phyloP scores from a whole-genome alignment of 2,797 vertebrate species.

The Propithecus perrieri region DNA sequence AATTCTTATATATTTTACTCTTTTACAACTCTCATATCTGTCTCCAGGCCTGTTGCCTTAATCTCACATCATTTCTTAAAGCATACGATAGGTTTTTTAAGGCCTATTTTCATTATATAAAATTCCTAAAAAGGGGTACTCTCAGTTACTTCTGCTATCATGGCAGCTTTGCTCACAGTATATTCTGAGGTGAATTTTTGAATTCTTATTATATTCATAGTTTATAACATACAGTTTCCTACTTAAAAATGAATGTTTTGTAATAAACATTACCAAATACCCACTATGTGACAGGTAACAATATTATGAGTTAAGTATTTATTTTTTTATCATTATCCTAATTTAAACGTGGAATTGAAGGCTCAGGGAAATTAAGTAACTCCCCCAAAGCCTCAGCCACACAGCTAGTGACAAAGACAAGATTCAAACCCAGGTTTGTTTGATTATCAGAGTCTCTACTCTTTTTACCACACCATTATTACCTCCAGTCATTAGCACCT shows the following conservation, averaged over 20 bases:
- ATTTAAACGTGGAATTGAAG: neutral
- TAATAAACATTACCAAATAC: too few relatives aligned
- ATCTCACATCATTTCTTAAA: conserved; percentile 2
- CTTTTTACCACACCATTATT: neutral
- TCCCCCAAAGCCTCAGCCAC: neutral
- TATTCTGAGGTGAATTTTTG: too few relatives aligned
- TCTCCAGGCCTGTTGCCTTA: neutral
- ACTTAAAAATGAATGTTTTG: too few relatives aligned
- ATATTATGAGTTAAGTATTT: too few relatives aligned
- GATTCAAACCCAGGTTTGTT: neutral
- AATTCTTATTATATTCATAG: too few relatives aligned
- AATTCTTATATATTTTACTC: neutral
- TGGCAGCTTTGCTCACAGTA: conserved; percentile 2
- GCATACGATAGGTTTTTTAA: neutral
- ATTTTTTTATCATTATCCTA: neutral
- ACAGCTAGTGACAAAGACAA: neutral
- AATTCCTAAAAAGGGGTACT: neutral
- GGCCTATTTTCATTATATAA: neutral
- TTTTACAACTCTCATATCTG: neutral
- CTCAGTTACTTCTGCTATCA: neutral
- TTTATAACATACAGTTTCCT: too few relatives aligned
- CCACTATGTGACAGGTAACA: too few relatives aligned
- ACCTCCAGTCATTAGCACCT: neutral
- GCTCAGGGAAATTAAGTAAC: neutral
- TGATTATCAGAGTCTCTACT: neutral